Percentiles rank a stretch among this genome's conserved stretches.
phyloP scores from a whole-genome alignment of 37 sponge, comb jelly and placozoan species.

The Halisarca cf. caerulea region DNA sequence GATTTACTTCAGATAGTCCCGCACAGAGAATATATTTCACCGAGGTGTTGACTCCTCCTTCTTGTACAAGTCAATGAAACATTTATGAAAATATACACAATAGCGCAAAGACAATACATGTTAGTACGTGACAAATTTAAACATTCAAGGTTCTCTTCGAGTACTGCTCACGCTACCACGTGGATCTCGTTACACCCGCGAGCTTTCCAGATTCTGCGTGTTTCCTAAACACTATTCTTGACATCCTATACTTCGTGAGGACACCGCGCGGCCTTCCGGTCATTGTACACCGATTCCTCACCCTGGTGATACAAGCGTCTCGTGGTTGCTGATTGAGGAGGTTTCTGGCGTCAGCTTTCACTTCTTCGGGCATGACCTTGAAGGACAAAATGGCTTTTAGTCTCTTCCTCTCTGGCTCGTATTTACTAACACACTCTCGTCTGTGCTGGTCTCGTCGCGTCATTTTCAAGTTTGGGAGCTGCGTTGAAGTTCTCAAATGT shows the following conservation, averaged over 20 bases:
- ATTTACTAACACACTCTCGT: constrained; percentile 51
- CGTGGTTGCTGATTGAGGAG: constrained; percentile 49
- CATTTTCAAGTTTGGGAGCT: constrained; percentile 10
- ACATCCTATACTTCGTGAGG: constrained; percentile 50
- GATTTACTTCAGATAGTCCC: too few species aligned
- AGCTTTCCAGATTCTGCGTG: constrained; percentile 65
- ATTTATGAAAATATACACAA: too few species aligned
- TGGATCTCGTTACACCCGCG: constrained; percentile 66
- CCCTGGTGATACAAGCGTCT: constrained; percentile 63
- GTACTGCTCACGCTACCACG: too few species aligned
- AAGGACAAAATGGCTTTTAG: constrained; percentile 48
- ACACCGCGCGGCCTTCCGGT: constrained; percentile 75
- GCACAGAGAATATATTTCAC: too few species aligned
- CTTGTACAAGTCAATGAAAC: too few species aligned
- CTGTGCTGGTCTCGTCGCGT: constrained; percentile 58
- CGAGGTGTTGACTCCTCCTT: too few species aligned
- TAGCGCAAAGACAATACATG: too few species aligned
- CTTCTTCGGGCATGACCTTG: constrained; percentile 56
- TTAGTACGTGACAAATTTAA: too few species aligned
- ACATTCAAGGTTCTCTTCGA: too few species aligned
- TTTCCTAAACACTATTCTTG: constrained; percentile 64
- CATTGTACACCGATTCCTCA: constrained; percentile 70
- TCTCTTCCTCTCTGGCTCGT: constrained; percentile 45
- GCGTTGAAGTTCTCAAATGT: too few species aligned
- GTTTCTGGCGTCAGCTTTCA: constrained; percentile 43